Percentiles rank a stretch among this genome's conserved stretches.
Conservation (phyloP, 2,113 vertebrate species). For the Gambusia holbrooki region DNA sequence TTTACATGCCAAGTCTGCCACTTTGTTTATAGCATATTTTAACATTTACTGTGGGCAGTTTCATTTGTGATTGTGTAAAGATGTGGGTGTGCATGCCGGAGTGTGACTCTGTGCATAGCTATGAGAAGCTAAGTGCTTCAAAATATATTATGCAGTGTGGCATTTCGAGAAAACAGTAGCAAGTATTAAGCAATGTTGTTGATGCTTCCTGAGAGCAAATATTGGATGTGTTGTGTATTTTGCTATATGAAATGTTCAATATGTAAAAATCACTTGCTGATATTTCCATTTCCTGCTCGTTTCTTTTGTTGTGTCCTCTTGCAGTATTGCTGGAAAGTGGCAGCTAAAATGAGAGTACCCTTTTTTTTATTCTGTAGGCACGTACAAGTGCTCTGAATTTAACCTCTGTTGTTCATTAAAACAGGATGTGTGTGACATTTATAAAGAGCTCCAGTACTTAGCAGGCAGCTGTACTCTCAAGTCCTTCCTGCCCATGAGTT, state of each 20-base stretch:
- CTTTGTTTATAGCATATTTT: conserved; percentile 55
- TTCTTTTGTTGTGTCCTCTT: not conserved
- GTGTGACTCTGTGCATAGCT: conserved; percentile 25
- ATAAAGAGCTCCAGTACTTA: conserved; percentile 66
- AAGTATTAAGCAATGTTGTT: conserved; percentile 47
- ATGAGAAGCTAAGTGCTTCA: conserved; percentile 65
- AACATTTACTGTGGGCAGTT: conserved; percentile 49
- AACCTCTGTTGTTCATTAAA: conserved; percentile 58
- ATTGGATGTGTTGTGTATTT: conserved; percentile 48
- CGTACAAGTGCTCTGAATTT: conserved; percentile 27
- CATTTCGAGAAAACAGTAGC: conserved; percentile 55
- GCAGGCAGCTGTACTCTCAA: conserved; percentile 42
- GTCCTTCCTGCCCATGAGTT: conserved; percentile 46
- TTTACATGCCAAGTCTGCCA: conserved; percentile 28
- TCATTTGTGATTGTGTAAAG: conserved; percentile 23
- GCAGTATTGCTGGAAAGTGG: not conserved
- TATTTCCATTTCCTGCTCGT: conserved; percentile 9
- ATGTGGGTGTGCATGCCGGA: conserved; percentile 1
- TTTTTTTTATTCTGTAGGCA: not conserved
- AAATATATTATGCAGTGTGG: conserved; percentile 62
- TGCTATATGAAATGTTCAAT: conserved; percentile 16
- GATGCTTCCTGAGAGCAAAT: conserved; percentile 55
- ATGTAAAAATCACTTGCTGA: conserved; percentile 1
- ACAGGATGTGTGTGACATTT: conserved; percentile 65
- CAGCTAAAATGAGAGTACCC: not conserved